Conservation (phyloP, 2,113 vertebrate species). For the Trichomycterus rosablanca region DNA sequence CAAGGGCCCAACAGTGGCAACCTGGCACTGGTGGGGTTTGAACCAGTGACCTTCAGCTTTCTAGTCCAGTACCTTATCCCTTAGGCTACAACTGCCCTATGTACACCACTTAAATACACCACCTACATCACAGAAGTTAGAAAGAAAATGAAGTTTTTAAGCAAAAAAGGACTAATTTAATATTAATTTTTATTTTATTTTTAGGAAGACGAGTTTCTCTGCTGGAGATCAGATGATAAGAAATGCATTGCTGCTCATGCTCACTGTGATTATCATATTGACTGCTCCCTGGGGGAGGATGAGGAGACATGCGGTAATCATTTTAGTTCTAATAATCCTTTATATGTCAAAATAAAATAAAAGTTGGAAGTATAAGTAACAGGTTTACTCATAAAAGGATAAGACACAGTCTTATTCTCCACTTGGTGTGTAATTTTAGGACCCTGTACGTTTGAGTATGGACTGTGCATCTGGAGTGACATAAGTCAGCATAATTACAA, state of each 20-base stretch:
- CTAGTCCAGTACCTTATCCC: too few species aligned
- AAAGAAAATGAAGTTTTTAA: too few species aligned
- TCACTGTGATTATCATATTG: conserved; percentile 54
- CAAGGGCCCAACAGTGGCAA: too few species aligned
- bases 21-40: too few species aligned
- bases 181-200: conserved; percentile 1
- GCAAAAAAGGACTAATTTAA: too few species aligned
- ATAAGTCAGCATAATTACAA: conserved; percentile 44
- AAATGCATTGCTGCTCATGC: conserved; percentile 47
- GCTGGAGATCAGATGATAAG: conserved; percentile 51
- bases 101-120: not conserved
- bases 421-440: conserved; percentile 45
- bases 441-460: conserved; percentile 63
- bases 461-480: conserved; percentile 61
- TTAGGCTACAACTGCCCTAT: too few species aligned
- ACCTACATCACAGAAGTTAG: too few species aligned
- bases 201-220: conserved; percentile 61
- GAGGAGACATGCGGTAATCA: conserved; percentile 57
- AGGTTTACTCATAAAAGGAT: too few species aligned
- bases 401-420: too few species aligned
- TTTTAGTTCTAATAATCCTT: not conserved
- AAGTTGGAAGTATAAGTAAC: too few species aligned
- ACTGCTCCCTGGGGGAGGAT: conserved; percentile 56
- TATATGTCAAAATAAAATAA: not conserved
- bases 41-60: too few species aligned